These are phyloP conservation scores for Vidua chalybeata DNA, from an alignment of 2,113 vertebrate genomes.

Conservation along the genomic window DNA sequence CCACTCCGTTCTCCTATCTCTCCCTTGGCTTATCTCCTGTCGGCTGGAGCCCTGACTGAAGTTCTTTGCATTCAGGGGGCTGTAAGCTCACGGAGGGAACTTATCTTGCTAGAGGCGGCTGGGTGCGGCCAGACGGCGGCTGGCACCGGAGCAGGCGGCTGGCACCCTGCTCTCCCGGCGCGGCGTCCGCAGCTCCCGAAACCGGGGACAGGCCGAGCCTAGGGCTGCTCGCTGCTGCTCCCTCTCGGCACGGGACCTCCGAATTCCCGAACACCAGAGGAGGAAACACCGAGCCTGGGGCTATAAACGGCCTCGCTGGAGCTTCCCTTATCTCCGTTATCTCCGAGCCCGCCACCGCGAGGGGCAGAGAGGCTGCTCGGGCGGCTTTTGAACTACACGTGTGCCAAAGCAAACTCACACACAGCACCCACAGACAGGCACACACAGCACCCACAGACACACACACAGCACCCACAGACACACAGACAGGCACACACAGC, in stretches of 20 bases:
- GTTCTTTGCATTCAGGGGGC: no score
- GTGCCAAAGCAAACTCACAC: background rate
- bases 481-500: no score
- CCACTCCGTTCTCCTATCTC: rapidly evolving
- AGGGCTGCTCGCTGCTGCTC: background rate
- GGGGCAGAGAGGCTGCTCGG: background rate
- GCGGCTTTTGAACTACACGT: background rate
- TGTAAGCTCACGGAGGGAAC: background rate
- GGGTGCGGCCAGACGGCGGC: background rate
- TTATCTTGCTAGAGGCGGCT: background rate
- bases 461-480: no score
- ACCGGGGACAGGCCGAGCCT: rapidly evolving
- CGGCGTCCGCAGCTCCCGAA: background rate
- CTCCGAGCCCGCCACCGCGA: rapidly evolving
- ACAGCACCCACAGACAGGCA: no score
- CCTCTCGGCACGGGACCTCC: no score
- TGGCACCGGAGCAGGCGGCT: no score
- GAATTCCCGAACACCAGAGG: background rate
- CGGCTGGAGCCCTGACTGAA: background rate
- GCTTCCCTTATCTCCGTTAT: background rate
- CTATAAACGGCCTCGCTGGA: rapidly evolving
- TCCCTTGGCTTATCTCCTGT: background rate
- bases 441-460: no score
- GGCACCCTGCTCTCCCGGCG: background rate
- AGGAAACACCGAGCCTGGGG: background rate